Evolutionary conservation across 2,113 vertebrate genomes (phyloP).

Genomic region (Oncorhynchus keta): DNA sequence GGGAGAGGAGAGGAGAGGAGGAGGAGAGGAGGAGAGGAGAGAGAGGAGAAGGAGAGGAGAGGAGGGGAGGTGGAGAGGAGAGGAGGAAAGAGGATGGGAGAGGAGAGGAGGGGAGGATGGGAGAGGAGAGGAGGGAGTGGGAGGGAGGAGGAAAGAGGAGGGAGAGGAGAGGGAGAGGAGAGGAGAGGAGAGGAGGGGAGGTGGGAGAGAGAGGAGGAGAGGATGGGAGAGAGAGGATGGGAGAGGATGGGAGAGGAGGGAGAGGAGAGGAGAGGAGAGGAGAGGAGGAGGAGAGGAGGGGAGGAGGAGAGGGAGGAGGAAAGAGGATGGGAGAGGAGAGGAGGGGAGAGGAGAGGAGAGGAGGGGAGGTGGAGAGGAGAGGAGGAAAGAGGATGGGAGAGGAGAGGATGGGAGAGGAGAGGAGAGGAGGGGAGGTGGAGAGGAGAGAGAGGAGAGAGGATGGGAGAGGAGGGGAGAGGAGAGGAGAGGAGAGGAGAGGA

Average conservation of each 20-base stretch:
- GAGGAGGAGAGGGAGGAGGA: rapidly evolving
- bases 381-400: neutral
- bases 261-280: rapidly evolving
- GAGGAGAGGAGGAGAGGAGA: too few relatives aligned
- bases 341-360: neutral
- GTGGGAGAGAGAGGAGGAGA: rapidly evolving
- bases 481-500: rapidly evolving
- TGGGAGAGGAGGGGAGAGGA: neutral
- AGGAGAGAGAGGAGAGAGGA: rapidly evolving
- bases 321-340: too few relatives aligned
- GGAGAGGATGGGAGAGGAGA: neutral
- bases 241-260: rapidly evolving
- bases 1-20: too few relatives aligned
- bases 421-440: rapidly evolving
- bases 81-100: too few relatives aligned
- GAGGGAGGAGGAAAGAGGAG: too few relatives aligned
- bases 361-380: too few relatives aligned
- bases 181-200: too few relatives aligned
- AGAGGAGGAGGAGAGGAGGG: too few relatives aligned
- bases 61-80: neutral
- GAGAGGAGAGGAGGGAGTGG: too few relatives aligned
- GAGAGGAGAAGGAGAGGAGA: neutral
- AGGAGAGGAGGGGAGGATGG: too few relatives aligned
- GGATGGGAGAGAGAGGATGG: too few relatives aligned
- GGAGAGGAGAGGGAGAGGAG: too few relatives aligned